phyloP scores from a whole-genome alignment of 2,888 invertebrate genomes.

The Drepanosiphum platanoidis region DNA sequence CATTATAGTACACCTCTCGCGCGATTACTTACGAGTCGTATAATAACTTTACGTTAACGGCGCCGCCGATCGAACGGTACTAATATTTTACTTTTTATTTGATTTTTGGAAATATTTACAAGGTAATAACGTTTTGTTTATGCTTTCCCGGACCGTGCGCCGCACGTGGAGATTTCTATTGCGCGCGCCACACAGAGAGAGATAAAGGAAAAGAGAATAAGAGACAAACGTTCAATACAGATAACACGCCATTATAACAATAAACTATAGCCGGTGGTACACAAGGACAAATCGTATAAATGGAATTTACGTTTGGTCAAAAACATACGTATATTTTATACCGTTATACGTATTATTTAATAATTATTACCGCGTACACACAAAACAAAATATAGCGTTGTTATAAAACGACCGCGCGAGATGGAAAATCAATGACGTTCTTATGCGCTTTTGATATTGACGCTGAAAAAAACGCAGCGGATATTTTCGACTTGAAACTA shows the following conservation, averaged over 20 bases:
- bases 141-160: conserved; percentile 1
- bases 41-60: conserved; percentile 13
- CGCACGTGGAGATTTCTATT: not conserved
- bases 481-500: too few relatives aligned
- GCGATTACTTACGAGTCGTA: not conserved
- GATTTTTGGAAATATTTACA: conserved; percentile 24
- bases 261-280: not conserved
- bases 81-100: conserved; percentile 34
- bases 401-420: too few relatives aligned
- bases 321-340: not conserved
- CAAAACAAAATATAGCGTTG: too few relatives aligned
- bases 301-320: not conserved
- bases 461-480: too few relatives aligned
- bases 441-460: too few relatives aligned
- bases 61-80: not conserved
- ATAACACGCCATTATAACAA: conserved; percentile 15
- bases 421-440: too few relatives aligned
- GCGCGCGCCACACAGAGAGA: not conserved
- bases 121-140: conserved; percentile 38
- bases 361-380: too few relatives aligned
- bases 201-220: too few relatives aligned
- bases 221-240: not conserved
- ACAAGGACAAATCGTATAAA: not conserved
- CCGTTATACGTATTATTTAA: too few relatives aligned
- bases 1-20: not conserved